These are phyloP conservation scores for Quadriops clusia DNA, from an alignment of 2,888 invertebrate species.

Conservation along the genomic window DNA sequence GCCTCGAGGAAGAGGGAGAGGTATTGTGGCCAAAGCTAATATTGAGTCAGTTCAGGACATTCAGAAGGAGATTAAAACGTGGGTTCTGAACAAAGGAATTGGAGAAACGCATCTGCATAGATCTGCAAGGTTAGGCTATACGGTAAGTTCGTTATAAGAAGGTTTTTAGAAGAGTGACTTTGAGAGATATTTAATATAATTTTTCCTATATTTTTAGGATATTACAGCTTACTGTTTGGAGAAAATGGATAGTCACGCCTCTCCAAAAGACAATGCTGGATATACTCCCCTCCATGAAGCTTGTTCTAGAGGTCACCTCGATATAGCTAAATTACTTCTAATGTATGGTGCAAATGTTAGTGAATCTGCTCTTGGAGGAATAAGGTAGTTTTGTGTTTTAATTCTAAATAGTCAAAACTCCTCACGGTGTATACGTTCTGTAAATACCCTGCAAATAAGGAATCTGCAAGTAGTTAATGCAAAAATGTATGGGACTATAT, in stretches of 20 bases:
- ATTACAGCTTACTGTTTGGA: constrained; percentile 84
- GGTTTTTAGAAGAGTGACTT: background rate
- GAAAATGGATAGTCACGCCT: constrained; percentile 68
- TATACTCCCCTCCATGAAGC: constrained; percentile 91
- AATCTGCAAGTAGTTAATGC: too few species aligned
- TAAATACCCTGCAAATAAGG: background rate
- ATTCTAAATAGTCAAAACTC: too few species aligned
- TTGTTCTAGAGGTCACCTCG: constrained; percentile 75
- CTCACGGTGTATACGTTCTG: too few species aligned
- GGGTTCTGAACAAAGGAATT: constrained; percentile 89
- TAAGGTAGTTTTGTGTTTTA: constrained; percentile 43
- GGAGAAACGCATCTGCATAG: constrained; percentile 89
- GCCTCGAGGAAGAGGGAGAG: constrained; percentile 29
- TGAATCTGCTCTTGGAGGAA: constrained; percentile 84
- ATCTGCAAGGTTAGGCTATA: constrained; percentile 79
- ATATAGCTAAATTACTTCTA: constrained; percentile 72
- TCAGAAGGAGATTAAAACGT: constrained; percentile 73
- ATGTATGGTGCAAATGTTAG: constrained; percentile 86
- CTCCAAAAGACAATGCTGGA: constrained; percentile 84
- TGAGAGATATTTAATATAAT: background rate
- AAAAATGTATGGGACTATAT: too few species aligned
- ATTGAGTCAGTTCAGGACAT: constrained; percentile 65
- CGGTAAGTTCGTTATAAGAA: constrained; percentile 61
- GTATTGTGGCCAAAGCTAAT: constrained; percentile 38
- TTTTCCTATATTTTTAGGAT: constrained; percentile 44